phyloP scores from a whole-genome alignment of 2,888 invertebrate species.

The Sinotaia quadrata region DNA sequence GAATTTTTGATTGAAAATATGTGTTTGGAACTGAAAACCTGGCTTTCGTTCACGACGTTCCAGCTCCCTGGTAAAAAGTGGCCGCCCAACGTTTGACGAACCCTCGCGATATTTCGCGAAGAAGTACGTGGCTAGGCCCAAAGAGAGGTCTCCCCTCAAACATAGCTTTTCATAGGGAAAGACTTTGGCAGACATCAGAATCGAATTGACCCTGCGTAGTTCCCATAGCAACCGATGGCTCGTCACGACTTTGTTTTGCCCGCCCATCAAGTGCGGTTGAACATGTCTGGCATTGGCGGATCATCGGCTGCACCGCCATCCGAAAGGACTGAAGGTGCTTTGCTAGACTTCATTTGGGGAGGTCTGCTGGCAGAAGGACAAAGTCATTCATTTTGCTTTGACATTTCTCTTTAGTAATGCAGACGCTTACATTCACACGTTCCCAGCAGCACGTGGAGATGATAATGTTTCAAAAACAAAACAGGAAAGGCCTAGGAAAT shows the following conservation, averaged over 20 bases:
- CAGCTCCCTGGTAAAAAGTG: constrained; percentile 7
- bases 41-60: background rate
- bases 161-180: no score
- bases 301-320: no score
- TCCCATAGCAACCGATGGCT: constrained; percentile 5
- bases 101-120: constrained; percentile 19
- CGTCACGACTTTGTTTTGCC: constrained; percentile 7
- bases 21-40: background rate
- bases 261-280: background rate
- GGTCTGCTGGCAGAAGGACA: no score
- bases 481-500: no score
- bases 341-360: no score
- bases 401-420: no score
- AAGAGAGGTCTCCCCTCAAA: no score
- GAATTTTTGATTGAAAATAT: constrained; percentile 8
- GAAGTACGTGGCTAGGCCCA: constrained; percentile 20
- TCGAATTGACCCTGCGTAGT: constrained; percentile 2
- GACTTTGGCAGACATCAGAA: constrained; percentile 14
- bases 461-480: no score
- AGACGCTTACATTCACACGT: no score
- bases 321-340: no score
- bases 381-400: no score
- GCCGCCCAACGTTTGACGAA: constrained; percentile 9
- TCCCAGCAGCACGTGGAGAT: no score
- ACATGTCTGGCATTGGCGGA: background rate